phyloP scores from a whole-genome alignment of 2,797 vertebrate genomes.

The Todus mexicanus region DNA sequence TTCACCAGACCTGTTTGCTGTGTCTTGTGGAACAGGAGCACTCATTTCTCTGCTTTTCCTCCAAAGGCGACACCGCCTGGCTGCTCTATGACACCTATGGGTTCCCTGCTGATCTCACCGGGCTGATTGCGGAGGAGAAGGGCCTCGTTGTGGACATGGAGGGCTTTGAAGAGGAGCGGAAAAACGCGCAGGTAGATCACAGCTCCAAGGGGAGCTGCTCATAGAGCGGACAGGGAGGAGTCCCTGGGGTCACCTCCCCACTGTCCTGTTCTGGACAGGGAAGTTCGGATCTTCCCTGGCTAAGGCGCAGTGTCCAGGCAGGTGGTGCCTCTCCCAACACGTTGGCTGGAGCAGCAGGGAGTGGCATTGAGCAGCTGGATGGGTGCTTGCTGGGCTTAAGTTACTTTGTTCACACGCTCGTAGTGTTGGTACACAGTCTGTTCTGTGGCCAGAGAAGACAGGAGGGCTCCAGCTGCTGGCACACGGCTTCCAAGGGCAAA shows the following conservation, averaged over 20 bases:
- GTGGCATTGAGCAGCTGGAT: neutral
- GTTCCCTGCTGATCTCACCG: conserved; percentile 94
- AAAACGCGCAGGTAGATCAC: conserved; percentile 86
- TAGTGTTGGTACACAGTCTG: neutral
- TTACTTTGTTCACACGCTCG: neutral
- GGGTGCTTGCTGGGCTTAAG: neutral
- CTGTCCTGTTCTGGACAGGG: neutral
- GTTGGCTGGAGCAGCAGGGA: neutral
- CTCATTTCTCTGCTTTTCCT: neutral
- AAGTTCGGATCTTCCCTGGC: neutral
- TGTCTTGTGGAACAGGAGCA: neutral
- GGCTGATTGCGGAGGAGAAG: conserved; percentile 95
- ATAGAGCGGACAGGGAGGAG: neutral
- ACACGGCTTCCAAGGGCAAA: neutral
- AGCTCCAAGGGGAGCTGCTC: neutral
- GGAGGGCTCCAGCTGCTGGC: neutral
- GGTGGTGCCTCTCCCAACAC: neutral
- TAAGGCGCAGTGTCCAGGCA: neutral
- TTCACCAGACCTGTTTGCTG: neutral
- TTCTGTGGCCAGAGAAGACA: neutral
- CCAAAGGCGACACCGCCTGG: conserved; percentile 94
- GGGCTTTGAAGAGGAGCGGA: conserved; percentile 94
- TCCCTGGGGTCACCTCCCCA: neutral
- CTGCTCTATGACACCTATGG: conserved; percentile 96
- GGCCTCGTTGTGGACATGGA: conserved; percentile 88